Percentiles rank a stretch among this genome's conserved stretches.
Evolutionary conservation across 2,797 vertebrate genomes (phyloP).

Genomic region (Sebastes miniatus): DNA sequence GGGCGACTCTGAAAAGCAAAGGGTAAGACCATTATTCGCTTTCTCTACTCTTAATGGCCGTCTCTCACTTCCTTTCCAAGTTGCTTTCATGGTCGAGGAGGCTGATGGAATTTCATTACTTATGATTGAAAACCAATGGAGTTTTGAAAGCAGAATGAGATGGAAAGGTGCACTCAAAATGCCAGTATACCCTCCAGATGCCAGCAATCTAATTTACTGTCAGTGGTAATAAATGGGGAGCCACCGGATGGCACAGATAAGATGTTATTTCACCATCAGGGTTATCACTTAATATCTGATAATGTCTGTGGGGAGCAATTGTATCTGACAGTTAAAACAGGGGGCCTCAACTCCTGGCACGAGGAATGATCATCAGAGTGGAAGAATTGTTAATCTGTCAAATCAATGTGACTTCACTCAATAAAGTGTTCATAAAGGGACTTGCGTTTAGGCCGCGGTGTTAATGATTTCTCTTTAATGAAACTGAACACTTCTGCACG

Average conservation of each 20-base stretch:
- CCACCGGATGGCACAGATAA: constrained; percentile 60
- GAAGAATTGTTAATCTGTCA: constrained; percentile 73
- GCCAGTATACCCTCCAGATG: constrained; percentile 66
- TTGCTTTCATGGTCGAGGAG: constrained; percentile 47
- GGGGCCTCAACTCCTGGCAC: constrained; percentile 54
- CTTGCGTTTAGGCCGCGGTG: constrained; percentile 28
- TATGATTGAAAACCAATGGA: constrained; percentile 72
- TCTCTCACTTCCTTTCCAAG: constrained; percentile 52
- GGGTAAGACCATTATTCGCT: constrained; percentile 69
- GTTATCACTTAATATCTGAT: constrained; percentile 77
- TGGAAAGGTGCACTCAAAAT: constrained; percentile 73
- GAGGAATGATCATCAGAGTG: constrained; percentile 55
- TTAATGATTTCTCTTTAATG: constrained; percentile 48
- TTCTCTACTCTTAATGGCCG: constrained; percentile 59
- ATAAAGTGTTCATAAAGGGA: constrained; percentile 59
- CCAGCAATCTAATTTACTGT: constrained; percentile 77
- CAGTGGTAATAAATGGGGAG: constrained; percentile 73
- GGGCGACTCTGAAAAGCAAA: constrained; percentile 50
- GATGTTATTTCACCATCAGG: constrained; percentile 75
- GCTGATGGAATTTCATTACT: constrained; percentile 75
- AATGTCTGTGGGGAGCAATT: constrained; percentile 66
- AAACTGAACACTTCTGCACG: constrained; percentile 1
- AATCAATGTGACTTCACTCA: constrained; percentile 70
- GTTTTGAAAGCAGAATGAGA: constrained; percentile 68
- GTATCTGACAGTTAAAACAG: constrained; percentile 68